Base-by-base conservation (phyloP, 2,888 invertebrate genomes). In the Lycocerus yunnanus region DNA sequence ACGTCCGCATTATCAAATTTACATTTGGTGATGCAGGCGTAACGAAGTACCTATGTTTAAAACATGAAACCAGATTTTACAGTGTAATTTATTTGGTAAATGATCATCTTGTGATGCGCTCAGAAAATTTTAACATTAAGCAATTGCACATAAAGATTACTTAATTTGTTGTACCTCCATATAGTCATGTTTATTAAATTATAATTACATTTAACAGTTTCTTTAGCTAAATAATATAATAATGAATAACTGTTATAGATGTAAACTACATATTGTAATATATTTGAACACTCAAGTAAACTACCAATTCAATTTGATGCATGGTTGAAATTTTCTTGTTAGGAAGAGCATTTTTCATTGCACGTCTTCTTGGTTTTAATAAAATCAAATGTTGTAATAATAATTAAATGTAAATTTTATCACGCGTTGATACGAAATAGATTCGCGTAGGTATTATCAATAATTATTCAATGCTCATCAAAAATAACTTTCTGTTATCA, bases 61-160 rank as follows among this genome's bases (percentile, higher is more conserved):
- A 75, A 78, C 76, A 76, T 76, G 78, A 77, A 76, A 74, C 70
- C 70, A 74, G 68, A 61, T 63, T 63, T 68, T 74, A 72, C 76
- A 71, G 66, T 66, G 74, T 71, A 76, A 78, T 78, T 78, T 74
- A 78, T 76, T 78, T 76, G 63, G 58, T 70, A 70, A 24, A 61
- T 58, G 65, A 43, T 70, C 63, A 70, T 65, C 65, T 70, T 70
- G 43, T 70, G 18, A 43, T 43, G 43, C 43, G 43, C 43, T 43
- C n/a, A 43, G 43, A 43, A 43, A 43, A n/a, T 43, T 43, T 43
- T 43, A 43, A 43, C 43, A 43, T 43, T 43, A 43, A 43, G 43
- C 43, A 43, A 43, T 2, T 43, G 43, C 43, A 43, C 43, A 43
- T 43, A 43, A 43, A 43, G 13, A 43, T 43, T n/a, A n/a, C 43